A percentile compares a stretch with the other conserved stretches of the same genome.
phyloP scores from a whole-genome alignment of 2,888 invertebrate genomes.

The Boloria euphrosyne region DNA sequence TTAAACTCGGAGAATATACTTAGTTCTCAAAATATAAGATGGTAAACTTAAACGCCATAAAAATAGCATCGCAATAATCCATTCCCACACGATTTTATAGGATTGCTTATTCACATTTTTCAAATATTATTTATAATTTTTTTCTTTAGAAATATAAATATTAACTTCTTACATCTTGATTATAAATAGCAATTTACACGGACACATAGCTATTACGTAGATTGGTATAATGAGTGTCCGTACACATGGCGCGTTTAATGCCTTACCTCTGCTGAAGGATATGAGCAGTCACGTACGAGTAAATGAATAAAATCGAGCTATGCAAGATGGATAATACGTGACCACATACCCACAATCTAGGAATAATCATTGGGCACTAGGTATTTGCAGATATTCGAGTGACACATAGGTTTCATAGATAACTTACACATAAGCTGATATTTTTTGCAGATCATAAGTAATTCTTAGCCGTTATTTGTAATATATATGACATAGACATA shows the following conservation, averaged over 20 bases:
- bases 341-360: slow-evolving; percentile 54
- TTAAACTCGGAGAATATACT: no score
- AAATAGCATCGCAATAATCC: not conserved
- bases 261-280: slow-evolving; percentile 40
- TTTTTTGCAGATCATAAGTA: not conserved
- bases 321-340: slow-evolving; percentile 55
- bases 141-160: slow-evolving; percentile 7
- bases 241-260: slow-evolving; percentile 53
- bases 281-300: slow-evolving; percentile 57
- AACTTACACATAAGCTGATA: not conserved
- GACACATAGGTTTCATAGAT: slow-evolving; percentile 37
- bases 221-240: slow-evolving; percentile 50
- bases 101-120: slow-evolving; percentile 5
- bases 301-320: slow-evolving; percentile 61
- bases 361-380: slow-evolving; percentile 46
- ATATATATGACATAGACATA: no score
- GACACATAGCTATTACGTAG: slow-evolving; percentile 51
- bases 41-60: not conserved
- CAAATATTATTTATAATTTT: not conserved
- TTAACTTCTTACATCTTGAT: slow-evolving; percentile 32
- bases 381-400: slow-evolving; percentile 38
- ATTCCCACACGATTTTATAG: not conserved
- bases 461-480: not conserved
- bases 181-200: slow-evolving; percentile 56
- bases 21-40: no score